These are phyloP conservation scores for Dryobota labecula DNA, from an alignment of 2,888 invertebrate species.

Conservation along the genomic window DNA sequence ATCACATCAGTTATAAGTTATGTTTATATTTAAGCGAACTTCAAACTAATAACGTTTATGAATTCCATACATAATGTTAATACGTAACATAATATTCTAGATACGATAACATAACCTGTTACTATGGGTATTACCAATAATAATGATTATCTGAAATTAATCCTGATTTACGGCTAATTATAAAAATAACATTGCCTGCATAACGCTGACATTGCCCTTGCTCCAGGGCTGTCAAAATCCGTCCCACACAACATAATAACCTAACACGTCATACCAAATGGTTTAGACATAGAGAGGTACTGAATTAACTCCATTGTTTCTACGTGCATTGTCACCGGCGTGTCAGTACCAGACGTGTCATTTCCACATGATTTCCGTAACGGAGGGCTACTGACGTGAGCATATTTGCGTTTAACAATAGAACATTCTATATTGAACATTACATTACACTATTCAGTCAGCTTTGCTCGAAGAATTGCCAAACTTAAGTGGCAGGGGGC, in stretches of 20 bases:
- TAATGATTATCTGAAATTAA: neutral
- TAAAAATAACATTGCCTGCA: neutral
- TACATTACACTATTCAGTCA: neutral
- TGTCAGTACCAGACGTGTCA: slow-evolving; percentile 50
- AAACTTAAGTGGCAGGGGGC: too few relatives aligned
- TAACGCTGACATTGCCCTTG: neutral
- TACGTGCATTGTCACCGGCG: slow-evolving; percentile 35
- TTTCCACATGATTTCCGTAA: slow-evolving; percentile 67
- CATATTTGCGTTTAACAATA: neutral
- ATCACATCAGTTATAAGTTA: neutral
- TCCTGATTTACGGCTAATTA: neutral
- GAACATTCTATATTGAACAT: neutral
- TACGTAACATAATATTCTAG: neutral
- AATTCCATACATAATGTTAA: neutral
- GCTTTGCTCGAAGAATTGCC: too few relatives aligned
- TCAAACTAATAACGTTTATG: neutral
- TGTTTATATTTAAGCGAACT: slow-evolving; percentile 6
- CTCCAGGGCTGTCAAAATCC: slow-evolving; percentile 8
- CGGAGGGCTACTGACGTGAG: slow-evolving; percentile 16
- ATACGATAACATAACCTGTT: neutral
- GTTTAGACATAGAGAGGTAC: slow-evolving; percentile 21
- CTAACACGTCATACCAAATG: slow-evolving; percentile 10
- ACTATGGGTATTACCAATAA: neutral
- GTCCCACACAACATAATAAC: neutral
- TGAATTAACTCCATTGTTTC: slow-evolving; percentile 56